Evolutionary conservation across 1,140 invertebrate genomes (phyloP), one percentile per base, ranked within the genome.

Genomic region (Drosophila sproati): DNA sequence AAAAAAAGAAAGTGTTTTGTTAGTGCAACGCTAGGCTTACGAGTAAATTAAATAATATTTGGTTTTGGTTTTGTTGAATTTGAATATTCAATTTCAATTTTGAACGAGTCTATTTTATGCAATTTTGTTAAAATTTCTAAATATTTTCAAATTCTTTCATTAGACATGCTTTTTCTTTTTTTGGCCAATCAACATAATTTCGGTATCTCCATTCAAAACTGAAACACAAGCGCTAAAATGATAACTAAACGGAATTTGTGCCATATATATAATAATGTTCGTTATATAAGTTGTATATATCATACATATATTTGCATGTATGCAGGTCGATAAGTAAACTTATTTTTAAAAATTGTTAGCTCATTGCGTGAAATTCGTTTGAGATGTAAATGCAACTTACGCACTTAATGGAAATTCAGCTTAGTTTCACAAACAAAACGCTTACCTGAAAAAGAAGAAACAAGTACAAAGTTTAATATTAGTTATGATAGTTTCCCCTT

Each of bases 181-280:
- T 45, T 45, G 39, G 83, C 83, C 82, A 82, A 88, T 87, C 61
- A 85, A 73, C 66, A 67, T 68, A 70, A 41, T 54, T 48, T 60
- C 34, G 61, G 51, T 39, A 48, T 51, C 66, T 61, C 61, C 77
- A 87, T 88, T 87, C 82, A 87, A 88, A 87, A 83, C 66, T 71
- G 79, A 83, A 72, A 87, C 69, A 59, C 52, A 87, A 82, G 77
- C 83, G 41, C 63, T 78, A 79, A 87, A 71, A 62, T 61, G 12
- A 67, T 52, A 88, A 85, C 77, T 83, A 57, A 85, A 88, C 61
- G 55, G 12, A 62, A 64, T 78, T 4, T 80, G 82, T 87, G 82
- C 82, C 50, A 59, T 28, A 77, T 88, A 64, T 67, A 52, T 72
- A 66, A 60, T 59, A 78, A 78, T 77, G 70, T 50, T 81, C 5